Evolutionary conservation across 2,888 invertebrate genomes (phyloP), one percentile per base, ranked within the genome.

Genomic region (Cryptocephalus primarius): DNA sequence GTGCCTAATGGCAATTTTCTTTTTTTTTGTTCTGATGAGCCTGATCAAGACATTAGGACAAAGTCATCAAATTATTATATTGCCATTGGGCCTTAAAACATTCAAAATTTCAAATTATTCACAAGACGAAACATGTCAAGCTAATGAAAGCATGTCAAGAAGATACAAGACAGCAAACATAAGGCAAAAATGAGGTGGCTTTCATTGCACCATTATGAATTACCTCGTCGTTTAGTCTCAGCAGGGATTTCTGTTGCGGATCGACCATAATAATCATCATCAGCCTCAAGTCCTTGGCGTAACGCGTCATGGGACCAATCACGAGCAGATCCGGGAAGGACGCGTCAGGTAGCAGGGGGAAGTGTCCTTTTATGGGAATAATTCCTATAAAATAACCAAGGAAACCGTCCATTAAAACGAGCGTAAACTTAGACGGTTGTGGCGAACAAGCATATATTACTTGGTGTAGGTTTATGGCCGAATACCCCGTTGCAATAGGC

Each of bases 401-500:
- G 10, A 22, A 38, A 48, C 11, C 40, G 31, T 9, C 32, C n/a
- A 33, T 38, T 11, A 34, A 46, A 39, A 39, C 10, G 32, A 32
- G n/a, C 14, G 10, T 9, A 34, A 32, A 11, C 39, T 46, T 4
- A 32, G 9, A 36, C 22, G 6, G 22, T 22, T 22, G 22, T 6
- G 6, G 3, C 36, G 6, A 11, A 36, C 11, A 11, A 12, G 4
- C 11, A 36, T 4, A 36, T 36, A 36, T 73, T 64, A 78, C 87
- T 79, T 4, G 82, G 75, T 39, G 87, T 83, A 2, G 90, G 85
- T 62, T 91, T 91, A 67, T 91, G 89, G 1, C 91, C 92, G 68
- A 86, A 92, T 34, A 93, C 73, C 1, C 93, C 92, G 69, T 84
- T 88, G 68, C 85, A 90, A 54, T 85, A 78, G n/a, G 85, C 77